Base-by-base conservation (phyloP, 2,888 invertebrate genomes). In the Xanthostigma xanthostigma region DNA sequence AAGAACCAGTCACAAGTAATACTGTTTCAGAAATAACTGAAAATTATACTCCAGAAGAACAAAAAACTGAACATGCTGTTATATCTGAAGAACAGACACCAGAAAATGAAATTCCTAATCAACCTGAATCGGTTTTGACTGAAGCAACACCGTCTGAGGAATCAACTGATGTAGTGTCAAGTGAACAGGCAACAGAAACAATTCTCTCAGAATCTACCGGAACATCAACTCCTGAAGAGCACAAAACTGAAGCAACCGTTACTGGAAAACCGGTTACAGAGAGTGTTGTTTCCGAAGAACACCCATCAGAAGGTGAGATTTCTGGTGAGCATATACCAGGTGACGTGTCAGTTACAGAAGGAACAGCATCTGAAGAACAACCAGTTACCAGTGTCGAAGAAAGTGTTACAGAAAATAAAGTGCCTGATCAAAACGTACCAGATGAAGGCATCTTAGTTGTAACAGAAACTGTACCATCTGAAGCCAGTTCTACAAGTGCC, bases 31-130 rank as follows among this genome's bases (percentile, higher is more conserved):
- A 46, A 33, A 2, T 42, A 41, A 47, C 38, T n/a, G n/a, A 14
- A 40, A 40, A 46, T 12, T 35, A 11, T 11, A n/a, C n/a, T 38
- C 13, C 40, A 8, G 46, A 39, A 38, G 46, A 17, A 17, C 17
- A 17, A 2, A 17, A 17, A 17, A 17, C 42, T 8, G 17, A n/a
- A 13, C 27, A 1, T n/a, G 4, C 42, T 14, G 14, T 50, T 36
- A 51, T 48, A 36, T 51, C 52, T 48, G 42, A 53, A 43, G 52
- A 56, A 53, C 48, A 53, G 45, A 44, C 44, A 34, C 33, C 36
- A 37, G 50, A 45, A 41, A 34, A 49, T 41, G 44, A 50, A 12
- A 46, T 13, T 33, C 13, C 36, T 12, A 17, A 41, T 10, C 36
- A 45, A 36, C 45, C 38, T 35, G 44, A 44, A 36, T 41, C 44